Conservation (phyloP, 2,113 vertebrate species). For the Microcebus tavaratra region DNA sequence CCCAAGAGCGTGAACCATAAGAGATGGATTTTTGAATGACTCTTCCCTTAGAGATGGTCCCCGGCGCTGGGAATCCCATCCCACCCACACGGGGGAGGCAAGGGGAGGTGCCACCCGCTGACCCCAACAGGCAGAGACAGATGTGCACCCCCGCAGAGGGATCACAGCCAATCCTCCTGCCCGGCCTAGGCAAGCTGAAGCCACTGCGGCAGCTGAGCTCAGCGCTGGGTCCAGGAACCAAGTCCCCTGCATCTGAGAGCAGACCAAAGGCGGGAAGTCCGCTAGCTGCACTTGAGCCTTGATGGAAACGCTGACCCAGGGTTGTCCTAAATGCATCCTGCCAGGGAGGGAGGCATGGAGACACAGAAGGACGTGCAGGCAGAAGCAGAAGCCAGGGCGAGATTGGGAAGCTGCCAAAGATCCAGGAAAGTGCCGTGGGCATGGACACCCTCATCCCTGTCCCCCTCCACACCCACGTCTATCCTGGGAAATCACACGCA, state of each 20-base stretch:
- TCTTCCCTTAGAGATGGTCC: not conserved
- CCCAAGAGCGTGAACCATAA: not conserved
- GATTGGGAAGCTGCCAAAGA: not conserved
- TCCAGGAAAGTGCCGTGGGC: not conserved
- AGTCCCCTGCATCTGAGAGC: not conserved
- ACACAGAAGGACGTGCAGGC: not conserved
- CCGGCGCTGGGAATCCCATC: not conserved
- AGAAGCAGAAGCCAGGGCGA: not conserved
- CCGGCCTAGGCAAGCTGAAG: too few relatives aligned
- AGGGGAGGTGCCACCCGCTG: not conserved
- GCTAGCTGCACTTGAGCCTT: accelerated
- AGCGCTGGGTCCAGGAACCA: not conserved
- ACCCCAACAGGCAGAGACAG: not conserved
- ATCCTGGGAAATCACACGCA: not conserved
- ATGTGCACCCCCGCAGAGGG: accelerated
- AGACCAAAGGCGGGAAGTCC: not conserved
- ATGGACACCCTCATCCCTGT: not conserved
- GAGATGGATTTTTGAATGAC: not conserved
- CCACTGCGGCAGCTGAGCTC: not conserved
- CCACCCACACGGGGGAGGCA: too few relatives aligned
- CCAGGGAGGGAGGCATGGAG: not conserved
- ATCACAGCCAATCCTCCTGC: too few relatives aligned
- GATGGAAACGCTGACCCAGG: not conserved
- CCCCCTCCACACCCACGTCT: not conserved
- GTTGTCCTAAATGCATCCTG: not conserved